phyloP scores from a whole-genome alignment of 2,888 invertebrate genomes.

The Agonopterix arenella region DNA sequence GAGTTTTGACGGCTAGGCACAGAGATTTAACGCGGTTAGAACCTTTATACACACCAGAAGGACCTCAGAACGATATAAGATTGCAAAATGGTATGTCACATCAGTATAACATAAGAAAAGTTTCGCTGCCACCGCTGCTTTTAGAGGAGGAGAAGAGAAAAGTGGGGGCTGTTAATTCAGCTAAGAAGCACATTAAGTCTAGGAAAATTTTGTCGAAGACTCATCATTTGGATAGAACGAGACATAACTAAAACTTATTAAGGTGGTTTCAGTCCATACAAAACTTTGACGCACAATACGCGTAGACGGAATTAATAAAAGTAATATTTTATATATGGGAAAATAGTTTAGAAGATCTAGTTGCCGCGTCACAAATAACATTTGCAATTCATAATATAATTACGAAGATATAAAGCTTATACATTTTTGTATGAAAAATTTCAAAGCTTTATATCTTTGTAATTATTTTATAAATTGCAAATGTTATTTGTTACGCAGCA shows the following conservation, averaged over 20 bases:
- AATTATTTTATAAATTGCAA: too few species aligned
- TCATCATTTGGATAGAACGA: conserved; percentile 35
- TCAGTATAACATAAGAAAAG: conserved; percentile 53
- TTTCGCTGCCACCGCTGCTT: conserved; percentile 62
- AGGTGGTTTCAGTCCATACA: too few species aligned
- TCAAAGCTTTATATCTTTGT: too few species aligned
- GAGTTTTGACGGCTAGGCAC: conserved; percentile 57
- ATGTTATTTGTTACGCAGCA: too few species aligned
- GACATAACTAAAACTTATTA: conserved; percentile 19
- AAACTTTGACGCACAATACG: too few species aligned
- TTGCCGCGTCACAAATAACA: too few species aligned
- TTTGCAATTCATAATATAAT: too few species aligned
- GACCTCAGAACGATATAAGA: conserved; percentile 38
- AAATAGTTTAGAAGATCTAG: too few species aligned
- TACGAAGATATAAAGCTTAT: too few species aligned
- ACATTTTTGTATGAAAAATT: too few species aligned
- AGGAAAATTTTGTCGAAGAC: conserved; percentile 31
- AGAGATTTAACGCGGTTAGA: conserved; percentile 52
- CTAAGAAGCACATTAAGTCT: conserved; percentile 42
- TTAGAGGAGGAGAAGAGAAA: conserved; percentile 62
- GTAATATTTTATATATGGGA: too few species aligned
- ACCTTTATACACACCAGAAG: conserved; percentile 53
- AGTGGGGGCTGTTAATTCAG: conserved; percentile 35
- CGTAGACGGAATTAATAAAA: too few species aligned
- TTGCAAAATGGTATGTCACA: conserved; percentile 29